Percentiles rank a stretch among this genome's conserved stretches.
These are phyloP conservation scores for Pelochelys cantorii DNA, from an alignment of 2,797 vertebrate genomes.

Conservation along the genomic window DNA sequence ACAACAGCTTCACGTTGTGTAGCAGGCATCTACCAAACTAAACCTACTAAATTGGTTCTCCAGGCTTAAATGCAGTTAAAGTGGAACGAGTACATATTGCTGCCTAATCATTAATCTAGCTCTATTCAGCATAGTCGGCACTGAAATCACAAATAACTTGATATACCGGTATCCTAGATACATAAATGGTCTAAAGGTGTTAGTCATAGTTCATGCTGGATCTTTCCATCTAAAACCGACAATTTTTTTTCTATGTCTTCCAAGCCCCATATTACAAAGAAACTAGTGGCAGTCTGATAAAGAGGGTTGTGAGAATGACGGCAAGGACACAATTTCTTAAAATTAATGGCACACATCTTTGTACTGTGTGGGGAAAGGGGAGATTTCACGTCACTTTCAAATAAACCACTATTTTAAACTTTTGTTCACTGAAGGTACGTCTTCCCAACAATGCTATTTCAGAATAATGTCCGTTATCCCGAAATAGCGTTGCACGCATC, in stretches of 20 bases:
- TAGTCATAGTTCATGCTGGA: slow-evolving; percentile 8
- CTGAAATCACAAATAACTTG: slow-evolving; percentile 27
- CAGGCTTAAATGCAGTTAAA: neutral
- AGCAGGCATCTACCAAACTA: neutral
- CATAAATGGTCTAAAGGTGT: slow-evolving; percentile 40
- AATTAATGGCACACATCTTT: slow-evolving; percentile 46
- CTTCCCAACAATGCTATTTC: too few relatives aligned
- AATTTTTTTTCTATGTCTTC: slow-evolving; percentile 32
- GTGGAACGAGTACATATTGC: neutral
- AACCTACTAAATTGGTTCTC: neutral
- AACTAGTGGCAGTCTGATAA: slow-evolving; percentile 36
- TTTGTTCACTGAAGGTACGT: slow-evolving; percentile 5
- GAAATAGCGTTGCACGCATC: too few relatives aligned
- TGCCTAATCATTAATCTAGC: neutral
- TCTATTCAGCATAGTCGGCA: neutral
- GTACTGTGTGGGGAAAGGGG: neutral
- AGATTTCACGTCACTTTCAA: neutral
- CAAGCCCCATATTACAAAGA: slow-evolving; percentile 32
- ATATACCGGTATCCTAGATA: slow-evolving; percentile 47
- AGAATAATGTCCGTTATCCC: too few relatives aligned
- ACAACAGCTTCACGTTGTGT: neutral
- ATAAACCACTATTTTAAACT: slow-evolving; percentile 54
- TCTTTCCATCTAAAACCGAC: slow-evolving; percentile 28
- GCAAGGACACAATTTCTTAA: slow-evolving; percentile 58
- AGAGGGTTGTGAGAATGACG: slow-evolving; percentile 26